Conservation (phyloP, 2,797 vertebrate species). For the Nannoperca obscura region DNA sequence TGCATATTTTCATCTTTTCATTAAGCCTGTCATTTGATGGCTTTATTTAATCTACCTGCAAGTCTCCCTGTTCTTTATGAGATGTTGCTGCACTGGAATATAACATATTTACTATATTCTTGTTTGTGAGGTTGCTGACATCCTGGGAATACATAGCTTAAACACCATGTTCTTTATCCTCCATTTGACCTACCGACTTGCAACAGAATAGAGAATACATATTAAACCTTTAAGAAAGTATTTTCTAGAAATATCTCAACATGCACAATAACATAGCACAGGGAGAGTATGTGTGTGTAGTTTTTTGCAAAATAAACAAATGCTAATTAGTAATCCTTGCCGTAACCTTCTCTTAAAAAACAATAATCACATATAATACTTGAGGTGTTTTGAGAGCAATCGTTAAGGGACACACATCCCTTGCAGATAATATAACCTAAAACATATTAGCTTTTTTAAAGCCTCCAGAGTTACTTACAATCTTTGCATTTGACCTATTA, state of each 20-base stretch:
- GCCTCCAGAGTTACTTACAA: slow-evolving; percentile 16
- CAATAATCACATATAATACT: not conserved
- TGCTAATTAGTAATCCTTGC: not conserved
- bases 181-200: slow-evolving; percentile 2
- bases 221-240: not conserved
- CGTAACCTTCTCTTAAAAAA: slow-evolving; percentile 1
- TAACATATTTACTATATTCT: not conserved
- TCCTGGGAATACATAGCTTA: not conserved
- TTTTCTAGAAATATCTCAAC: not conserved
- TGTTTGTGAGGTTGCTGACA: slow-evolving; percentile 13
- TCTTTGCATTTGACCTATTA: slow-evolving; percentile 9
- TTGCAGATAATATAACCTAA: not conserved
- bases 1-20: slow-evolving; percentile 15
- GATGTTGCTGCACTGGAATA: slow-evolving; percentile 15
- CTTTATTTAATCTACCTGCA: slow-evolving; percentile 25
- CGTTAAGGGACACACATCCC: not conserved
- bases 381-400: not conserved
- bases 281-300: not conserved
- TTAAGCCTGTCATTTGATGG: not conserved
- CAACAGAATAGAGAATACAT: not conserved
- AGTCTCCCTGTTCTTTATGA: slow-evolving; percentile 13
- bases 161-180: slow-evolving; percentile 15
- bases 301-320: not conserved
- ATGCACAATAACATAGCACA: not conserved
- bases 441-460: not conserved